Percentiles rank a stretch among this genome's conserved stretches.
Conservation (phyloP, 2,113 vertebrate genomes). For the Brachirus orientalis region DNA sequence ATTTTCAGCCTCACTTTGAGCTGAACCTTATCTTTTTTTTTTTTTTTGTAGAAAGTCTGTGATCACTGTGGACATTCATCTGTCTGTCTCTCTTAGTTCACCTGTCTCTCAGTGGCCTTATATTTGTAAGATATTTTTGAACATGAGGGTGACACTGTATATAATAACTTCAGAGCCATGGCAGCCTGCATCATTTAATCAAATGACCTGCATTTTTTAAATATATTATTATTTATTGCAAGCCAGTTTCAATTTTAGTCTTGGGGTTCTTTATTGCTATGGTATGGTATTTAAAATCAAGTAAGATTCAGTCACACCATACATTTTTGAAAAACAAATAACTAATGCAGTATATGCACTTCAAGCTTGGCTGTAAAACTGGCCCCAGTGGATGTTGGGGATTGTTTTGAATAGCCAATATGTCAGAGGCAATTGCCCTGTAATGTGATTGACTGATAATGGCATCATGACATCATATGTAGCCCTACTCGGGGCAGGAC, state of each 20-base stretch:
- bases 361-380: slow-evolving; percentile 27
- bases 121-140: slow-evolving; percentile 48
- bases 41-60: too few relatives aligned
- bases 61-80: too few relatives aligned
- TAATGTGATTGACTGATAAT: slow-evolving; percentile 78
- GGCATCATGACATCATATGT: slow-evolving; percentile 69
- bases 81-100: slow-evolving; percentile 21
- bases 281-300: slow-evolving; percentile 8
- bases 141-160: slow-evolving; percentile 37
- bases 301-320: slow-evolving; percentile 1
- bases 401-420: slow-evolving; percentile 73
- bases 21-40: slow-evolving; percentile 32
- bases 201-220: slow-evolving; percentile 17
- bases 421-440: slow-evolving; percentile 68
- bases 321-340: slow-evolving; percentile 11
- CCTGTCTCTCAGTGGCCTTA: slow-evolving; percentile 47
- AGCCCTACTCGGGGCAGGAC: slow-evolving; percentile 39
- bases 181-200: slow-evolving; percentile 49
- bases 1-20: slow-evolving; percentile 37
- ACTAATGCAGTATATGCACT: slow-evolving; percentile 32
- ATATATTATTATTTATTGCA: not conserved
- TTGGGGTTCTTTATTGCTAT: too few relatives aligned
- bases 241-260: slow-evolving; percentile 24
- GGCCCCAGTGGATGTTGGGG: slow-evolving; percentile 55
- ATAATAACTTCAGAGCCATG: slow-evolving; percentile 20